Conservation (phyloP, 2,113 vertebrate genomes). For the Gallinago jamesoni region DNA sequence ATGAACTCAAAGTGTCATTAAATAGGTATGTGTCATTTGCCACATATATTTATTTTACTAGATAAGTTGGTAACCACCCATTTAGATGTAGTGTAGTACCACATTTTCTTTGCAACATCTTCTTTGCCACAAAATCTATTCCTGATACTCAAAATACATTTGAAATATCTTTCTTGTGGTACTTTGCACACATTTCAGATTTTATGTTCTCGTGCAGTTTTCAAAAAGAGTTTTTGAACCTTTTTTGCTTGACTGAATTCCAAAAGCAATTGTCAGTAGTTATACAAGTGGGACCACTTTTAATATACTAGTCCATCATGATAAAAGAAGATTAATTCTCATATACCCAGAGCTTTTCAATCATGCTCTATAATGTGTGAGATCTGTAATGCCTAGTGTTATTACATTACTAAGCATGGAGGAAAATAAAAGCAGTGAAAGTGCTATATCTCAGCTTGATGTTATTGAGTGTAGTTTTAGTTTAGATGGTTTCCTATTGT, state of each 20-base stretch:
- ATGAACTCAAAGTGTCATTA: slow-evolving; percentile 84
- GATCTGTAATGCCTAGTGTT: slow-evolving; percentile 41
- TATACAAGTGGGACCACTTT: slow-evolving; percentile 36
- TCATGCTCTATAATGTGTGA: slow-evolving; percentile 28
- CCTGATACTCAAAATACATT: not conserved
- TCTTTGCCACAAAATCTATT: slow-evolving; percentile 35
- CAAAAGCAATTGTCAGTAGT: slow-evolving; percentile 44
- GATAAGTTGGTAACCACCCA: slow-evolving; percentile 79
- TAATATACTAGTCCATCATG: slow-evolving; percentile 52
- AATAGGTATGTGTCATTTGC: slow-evolving; percentile 84
- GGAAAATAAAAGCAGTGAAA: slow-evolving; percentile 67
- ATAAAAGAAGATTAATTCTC: slow-evolving; percentile 61
- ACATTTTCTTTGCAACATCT: slow-evolving; percentile 47
- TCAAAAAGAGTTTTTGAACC: slow-evolving; percentile 4
- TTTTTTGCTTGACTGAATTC: slow-evolving; percentile 24
- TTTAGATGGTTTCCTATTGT: slow-evolving; percentile 67
- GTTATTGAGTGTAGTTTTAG: slow-evolving; percentile 68
- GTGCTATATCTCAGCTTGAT: slow-evolving; percentile 68
- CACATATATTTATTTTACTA: slow-evolving; percentile 83
- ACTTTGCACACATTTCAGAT: slow-evolving; percentile 3
- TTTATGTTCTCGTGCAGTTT: not conserved
- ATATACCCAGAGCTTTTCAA: slow-evolving; percentile 50
- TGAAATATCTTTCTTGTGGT: not conserved
- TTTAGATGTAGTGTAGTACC: slow-evolving; percentile 65
- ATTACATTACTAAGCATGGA: slow-evolving; percentile 66